Evolutionary conservation across 2,888 invertebrate species (phyloP).

Genomic region (Agelastica alni): DNA sequence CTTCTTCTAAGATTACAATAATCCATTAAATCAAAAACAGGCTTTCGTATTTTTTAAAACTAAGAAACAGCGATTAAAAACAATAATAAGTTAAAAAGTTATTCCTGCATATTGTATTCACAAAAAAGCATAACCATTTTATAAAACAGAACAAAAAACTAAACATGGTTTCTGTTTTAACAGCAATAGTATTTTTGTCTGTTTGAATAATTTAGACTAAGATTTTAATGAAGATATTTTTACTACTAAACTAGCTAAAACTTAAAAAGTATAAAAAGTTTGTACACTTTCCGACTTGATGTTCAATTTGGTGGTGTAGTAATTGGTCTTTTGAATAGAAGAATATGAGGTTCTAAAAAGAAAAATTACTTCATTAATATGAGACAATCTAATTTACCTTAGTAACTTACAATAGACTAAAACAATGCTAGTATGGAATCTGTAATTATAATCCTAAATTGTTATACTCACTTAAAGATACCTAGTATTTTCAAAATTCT

Average conservation of each 20-base stretch:
- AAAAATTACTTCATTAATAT: constrained; percentile 15
- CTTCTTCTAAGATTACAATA: no score
- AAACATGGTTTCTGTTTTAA: no score
- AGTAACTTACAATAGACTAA: not conserved
- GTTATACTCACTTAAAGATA: no score
- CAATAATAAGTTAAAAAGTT: no score
- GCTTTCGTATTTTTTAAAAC: no score
- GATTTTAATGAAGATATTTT: constrained; percentile 3
- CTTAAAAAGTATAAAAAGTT: constrained; percentile 14
- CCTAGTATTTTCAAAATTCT: no score
- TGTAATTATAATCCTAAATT: not conserved
- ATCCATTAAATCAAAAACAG: no score
- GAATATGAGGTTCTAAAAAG: constrained; percentile 82
- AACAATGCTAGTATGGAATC: not conserved
- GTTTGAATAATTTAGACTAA: not conserved
- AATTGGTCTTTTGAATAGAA: constrained; percentile 80
- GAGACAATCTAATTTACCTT: not conserved
- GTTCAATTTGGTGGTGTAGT: constrained; percentile 56
- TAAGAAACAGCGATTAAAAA: no score
- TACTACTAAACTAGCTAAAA: constrained; percentile 12
- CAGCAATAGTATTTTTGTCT: no score
- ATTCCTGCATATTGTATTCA: no score
- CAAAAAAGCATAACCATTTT: no score
- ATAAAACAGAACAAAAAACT: no score
- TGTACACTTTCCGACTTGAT: constrained; percentile 12